A percentile compares a stretch with the other conserved stretches of the same genome.
Evolutionary conservation across 2,797 vertebrate species (phyloP).

Genomic region (Loris lydekkerianus): DNA sequence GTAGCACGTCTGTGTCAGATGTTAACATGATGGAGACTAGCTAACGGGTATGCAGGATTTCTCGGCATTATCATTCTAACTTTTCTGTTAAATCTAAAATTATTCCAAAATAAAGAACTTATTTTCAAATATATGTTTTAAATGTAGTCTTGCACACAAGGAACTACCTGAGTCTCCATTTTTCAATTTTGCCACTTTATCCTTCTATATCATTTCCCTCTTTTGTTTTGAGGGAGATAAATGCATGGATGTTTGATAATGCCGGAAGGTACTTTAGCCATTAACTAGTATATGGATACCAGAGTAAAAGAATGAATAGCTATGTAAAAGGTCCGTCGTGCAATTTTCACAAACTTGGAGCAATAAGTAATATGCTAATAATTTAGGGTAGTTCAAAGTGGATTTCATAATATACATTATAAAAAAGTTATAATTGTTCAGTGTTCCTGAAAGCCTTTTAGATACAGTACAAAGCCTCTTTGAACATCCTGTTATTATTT

Average conservation of each 20-base stretch:
- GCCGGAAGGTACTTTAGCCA: not conserved
- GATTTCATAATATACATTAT: conserved; percentile 59
- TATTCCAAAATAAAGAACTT: not conserved
- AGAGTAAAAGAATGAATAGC: not conserved
- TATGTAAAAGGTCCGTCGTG: not conserved
- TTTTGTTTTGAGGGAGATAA: conserved; percentile 17
- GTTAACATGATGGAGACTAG: not conserved
- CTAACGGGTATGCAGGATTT: not conserved
- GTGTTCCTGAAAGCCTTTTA: conserved; percentile 69
- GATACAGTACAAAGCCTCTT: not conserved
- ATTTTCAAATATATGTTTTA: conserved; percentile 1
- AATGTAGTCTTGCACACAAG: not conserved
- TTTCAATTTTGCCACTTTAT: conserved; percentile 47
- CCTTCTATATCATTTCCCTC: not conserved
- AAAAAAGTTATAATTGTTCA: conserved; percentile 27
- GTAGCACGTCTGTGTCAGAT: not conserved
- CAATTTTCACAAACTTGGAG: conserved; percentile 17
- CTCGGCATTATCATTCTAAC: not conserved
- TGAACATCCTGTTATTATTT: conserved; percentile 65
- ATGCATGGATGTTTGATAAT: not conserved
- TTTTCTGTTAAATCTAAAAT: conserved; percentile 26
- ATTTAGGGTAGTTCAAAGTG: conserved; percentile 45
- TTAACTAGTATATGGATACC: not conserved
- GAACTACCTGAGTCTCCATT: not conserved
- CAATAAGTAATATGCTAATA: conserved; percentile 38